phyloP scores from a whole-genome alignment of 2,797 vertebrate species.

The Tarsius wallacei region DNA sequence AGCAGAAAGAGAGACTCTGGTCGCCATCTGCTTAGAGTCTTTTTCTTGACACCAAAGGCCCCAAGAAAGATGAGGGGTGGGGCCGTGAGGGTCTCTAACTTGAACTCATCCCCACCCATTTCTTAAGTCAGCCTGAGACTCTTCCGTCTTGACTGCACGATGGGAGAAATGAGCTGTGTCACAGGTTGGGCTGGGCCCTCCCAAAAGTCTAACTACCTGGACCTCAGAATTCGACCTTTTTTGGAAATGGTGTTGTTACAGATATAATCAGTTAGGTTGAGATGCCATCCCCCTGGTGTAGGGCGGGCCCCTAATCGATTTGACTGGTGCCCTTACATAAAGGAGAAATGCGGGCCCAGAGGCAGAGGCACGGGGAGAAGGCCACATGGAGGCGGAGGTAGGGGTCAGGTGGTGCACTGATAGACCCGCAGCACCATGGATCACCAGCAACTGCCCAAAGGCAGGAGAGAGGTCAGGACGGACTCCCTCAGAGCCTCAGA shows the following conservation, averaged over 20 bases:
- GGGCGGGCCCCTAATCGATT: fast-evolving
- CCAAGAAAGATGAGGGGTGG: no score
- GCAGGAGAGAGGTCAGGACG: fast-evolving
- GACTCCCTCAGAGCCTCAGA: fast-evolving
- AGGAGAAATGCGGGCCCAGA: background rate
- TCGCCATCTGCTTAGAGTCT: background rate
- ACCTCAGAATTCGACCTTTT: background rate
- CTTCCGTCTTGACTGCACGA: fast-evolving
- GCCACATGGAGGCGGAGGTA: fast-evolving
- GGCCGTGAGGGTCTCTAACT: no score
- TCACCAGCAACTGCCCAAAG: fast-evolving
- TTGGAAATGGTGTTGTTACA: background rate
- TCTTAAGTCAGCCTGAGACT: background rate
- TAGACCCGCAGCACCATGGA: fast-evolving
- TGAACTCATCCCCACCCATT: fast-evolving
- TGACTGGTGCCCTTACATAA: background rate
- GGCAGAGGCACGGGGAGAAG: background rate
- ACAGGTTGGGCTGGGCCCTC: fast-evolving
- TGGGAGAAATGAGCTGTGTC: fast-evolving
- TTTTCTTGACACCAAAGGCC: background rate
- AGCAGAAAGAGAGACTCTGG: fast-evolving
- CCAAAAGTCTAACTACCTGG: fast-evolving
- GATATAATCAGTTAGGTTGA: no score
- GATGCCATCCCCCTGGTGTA: background rate
- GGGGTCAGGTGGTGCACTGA: background rate